Percentiles rank a stretch among this genome's conserved stretches.
Conservation (phyloP, 1,140 invertebrate species). For the Mactra quadrangularis region DNA sequence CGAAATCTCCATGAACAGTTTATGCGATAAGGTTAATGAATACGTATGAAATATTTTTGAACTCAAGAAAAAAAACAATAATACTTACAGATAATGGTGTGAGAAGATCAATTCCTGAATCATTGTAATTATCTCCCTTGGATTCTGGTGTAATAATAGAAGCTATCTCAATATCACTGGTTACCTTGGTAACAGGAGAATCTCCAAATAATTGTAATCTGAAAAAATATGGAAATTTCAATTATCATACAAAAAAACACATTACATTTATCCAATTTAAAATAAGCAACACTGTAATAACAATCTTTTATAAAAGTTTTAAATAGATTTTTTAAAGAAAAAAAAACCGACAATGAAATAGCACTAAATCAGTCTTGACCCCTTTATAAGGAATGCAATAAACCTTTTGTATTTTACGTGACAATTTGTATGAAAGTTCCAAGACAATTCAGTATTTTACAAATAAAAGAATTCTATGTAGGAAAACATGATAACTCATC, state of each 20-base stretch:
- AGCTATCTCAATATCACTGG: conserved; percentile 19
- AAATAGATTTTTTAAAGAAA: not conserved
- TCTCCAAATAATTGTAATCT: conserved; percentile 15
- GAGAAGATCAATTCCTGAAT: not conserved
- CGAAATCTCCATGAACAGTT: not conserved
- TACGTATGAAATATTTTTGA: not conserved
- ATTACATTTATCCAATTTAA: not conserved
- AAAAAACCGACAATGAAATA: not conserved
- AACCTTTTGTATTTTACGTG: no score
- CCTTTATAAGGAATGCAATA: no score
- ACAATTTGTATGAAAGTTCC: no score
- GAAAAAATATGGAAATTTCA: not conserved
- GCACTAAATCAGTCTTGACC: no score
- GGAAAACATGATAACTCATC: no score
- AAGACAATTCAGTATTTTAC: no score
- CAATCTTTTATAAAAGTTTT: no score
- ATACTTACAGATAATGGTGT: conserved; percentile 13
- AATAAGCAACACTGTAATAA: no score
- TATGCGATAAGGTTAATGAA: not conserved
- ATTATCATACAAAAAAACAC: not conserved
- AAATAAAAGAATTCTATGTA: no score
- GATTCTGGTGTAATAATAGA: conserved; percentile 7
- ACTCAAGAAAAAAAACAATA: not conserved
- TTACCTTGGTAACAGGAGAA: conserved; percentile 9
- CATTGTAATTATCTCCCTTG: conserved; percentile 12